These are phyloP conservation scores for Plotosus lineatus DNA, from an alignment of 2,113 vertebrate species.

Conservation along the genomic window DNA sequence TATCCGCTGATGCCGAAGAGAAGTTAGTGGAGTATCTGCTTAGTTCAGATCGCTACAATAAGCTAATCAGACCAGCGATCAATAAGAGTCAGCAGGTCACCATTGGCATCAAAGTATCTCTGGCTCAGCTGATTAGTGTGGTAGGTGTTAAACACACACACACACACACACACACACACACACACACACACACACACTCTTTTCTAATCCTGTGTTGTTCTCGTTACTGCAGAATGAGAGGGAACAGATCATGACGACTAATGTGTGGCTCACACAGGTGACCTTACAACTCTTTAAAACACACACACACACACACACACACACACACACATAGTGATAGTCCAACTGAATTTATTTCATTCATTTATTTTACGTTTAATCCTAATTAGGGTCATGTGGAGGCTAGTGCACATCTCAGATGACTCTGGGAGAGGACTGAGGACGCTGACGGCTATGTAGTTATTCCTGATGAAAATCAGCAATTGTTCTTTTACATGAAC, in stretches of 20 bases:
- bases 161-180: conserved; percentile 15
- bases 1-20: conserved; percentile 75
- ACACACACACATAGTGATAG: neutral
- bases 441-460: too few relatives aligned
- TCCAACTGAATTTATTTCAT: neutral
- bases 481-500: too few relatives aligned
- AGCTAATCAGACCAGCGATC: conserved; percentile 76
- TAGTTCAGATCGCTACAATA: conserved; percentile 76
- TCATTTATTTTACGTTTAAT: too few relatives aligned
- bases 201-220: conserved; percentile 9
- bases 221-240: conserved; percentile 71
- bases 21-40: conserved; percentile 74
- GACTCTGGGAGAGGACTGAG: too few relatives aligned
- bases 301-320: neutral
- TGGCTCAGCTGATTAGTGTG: conserved; percentile 79
- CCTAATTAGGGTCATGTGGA: too few relatives aligned
- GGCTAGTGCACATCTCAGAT: too few relatives aligned
- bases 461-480: too few relatives aligned
- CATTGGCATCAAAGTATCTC: conserved; percentile 77
- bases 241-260: conserved; percentile 81
- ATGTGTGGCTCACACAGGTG: conserved; percentile 80
- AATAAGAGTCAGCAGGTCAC: conserved; percentile 79
- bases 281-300: neutral
- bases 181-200: conserved; percentile 11
- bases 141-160: conserved; percentile 57